Evolutionary conservation across 1,140 invertebrate species (phyloP).

Genomic region (Drosophila subpulchrella): DNA sequence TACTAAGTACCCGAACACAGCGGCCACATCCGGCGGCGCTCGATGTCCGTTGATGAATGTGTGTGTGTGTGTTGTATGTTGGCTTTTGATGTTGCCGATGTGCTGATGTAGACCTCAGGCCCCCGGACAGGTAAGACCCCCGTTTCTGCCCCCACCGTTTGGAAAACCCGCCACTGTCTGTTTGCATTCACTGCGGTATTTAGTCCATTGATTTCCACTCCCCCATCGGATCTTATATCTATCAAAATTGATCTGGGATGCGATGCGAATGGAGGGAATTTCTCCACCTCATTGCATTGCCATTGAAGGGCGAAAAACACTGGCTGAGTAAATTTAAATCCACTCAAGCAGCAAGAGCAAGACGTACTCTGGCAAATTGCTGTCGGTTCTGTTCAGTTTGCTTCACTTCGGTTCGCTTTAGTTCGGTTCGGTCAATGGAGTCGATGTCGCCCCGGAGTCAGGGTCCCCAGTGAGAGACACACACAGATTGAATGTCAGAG

Average conservation of each 20-base stretch:
- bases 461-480: constrained; percentile 11
- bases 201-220: constrained; percentile 25
- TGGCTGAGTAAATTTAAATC: constrained; percentile 49
- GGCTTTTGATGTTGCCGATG: constrained; percentile 11
- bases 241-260: constrained; percentile 28
- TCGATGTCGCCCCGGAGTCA: constrained; percentile 22
- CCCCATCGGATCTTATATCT: constrained; percentile 15
- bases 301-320: constrained; percentile 34
- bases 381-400: constrained; percentile 18
- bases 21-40: constrained; percentile 67
- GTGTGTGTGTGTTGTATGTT: neutral
- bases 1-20: constrained; percentile 76
- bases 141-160: no score
- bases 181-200: constrained; percentile 41
- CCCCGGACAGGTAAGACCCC: constrained; percentile 5
- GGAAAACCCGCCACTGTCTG: constrained; percentile 11
- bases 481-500: constrained; percentile 76
- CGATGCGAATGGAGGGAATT: constrained; percentile 23
- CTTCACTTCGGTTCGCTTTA: constrained; percentile 15
- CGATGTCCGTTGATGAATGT: constrained; percentile 18
- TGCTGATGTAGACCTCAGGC: constrained; percentile 11
- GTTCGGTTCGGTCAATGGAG: constrained; percentile 15
- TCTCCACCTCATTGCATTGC: constrained; percentile 45
- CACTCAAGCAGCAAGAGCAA: constrained; percentile 42
- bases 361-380: constrained; percentile 67